These are phyloP conservation scores for Ips nitidus DNA, from an alignment of 1,140 invertebrate species.

Conservation along the genomic window DNA sequence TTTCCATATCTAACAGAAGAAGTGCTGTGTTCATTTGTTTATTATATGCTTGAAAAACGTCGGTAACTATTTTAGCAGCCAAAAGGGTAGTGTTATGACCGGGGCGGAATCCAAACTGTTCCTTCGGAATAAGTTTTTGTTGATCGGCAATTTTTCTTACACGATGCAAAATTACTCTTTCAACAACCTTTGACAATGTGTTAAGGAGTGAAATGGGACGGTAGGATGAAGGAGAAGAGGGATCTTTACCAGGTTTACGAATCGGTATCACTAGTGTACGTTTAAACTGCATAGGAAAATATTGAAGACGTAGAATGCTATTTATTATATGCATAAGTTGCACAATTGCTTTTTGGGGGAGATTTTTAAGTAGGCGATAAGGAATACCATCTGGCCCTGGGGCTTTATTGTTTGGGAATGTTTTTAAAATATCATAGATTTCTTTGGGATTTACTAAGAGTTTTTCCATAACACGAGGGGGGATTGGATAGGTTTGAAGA, in stretches of 20 bases:
- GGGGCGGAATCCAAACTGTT: constrained; percentile 46
- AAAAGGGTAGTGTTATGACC: background rate
- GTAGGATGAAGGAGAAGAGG: constrained; percentile 39
- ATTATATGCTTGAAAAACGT: constrained; percentile 26
- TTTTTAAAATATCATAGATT: background rate
- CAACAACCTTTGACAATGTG: constrained; percentile 44
- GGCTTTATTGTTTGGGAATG: constrained; percentile 39
- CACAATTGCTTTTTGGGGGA: constrained; percentile 34
- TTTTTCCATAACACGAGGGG: too few species aligned
- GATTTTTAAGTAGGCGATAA: constrained; percentile 40
- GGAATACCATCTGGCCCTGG: constrained; percentile 45
- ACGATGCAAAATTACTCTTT: constrained; percentile 40
- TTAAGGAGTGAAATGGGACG: constrained; percentile 48
- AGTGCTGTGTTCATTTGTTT: constrained; percentile 32
- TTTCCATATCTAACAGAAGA: constrained; percentile 45
- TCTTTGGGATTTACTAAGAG: background rate
- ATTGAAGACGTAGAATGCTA: constrained; percentile 31
- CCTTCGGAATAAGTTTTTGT: constrained; percentile 1
- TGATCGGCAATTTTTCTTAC: background rate
- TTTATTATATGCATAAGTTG: constrained; percentile 43
- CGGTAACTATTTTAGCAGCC: constrained; percentile 39
- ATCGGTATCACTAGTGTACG: constrained; percentile 44
- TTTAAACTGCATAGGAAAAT: constrained; percentile 46
- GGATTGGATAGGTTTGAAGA: background rate
- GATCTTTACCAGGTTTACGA: constrained; percentile 46